A percentile compares a stretch with the other conserved stretches of the same genome.
Evolutionary conservation across 1,140 invertebrate genomes (phyloP).

Genomic region (Copidosoma floridanum): DNA sequence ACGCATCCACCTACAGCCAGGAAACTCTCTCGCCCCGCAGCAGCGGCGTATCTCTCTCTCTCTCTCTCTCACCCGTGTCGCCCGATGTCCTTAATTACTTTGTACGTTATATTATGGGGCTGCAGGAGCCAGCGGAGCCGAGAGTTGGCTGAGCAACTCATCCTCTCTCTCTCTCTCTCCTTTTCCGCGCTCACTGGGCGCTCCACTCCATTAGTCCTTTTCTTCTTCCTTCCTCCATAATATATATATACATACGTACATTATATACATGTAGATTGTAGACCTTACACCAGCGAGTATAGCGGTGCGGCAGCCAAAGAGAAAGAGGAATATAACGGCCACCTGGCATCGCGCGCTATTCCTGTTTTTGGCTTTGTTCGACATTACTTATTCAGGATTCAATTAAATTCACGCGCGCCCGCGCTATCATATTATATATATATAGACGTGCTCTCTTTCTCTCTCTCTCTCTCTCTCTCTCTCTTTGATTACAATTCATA

Average conservation of each 20-base stretch:
- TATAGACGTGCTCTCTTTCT: too few relatives aligned
- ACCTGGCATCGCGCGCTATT: slow-evolving; percentile 15
- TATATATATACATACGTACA: too few relatives aligned
- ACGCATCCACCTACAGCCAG: too few relatives aligned
- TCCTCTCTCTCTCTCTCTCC: not conserved
- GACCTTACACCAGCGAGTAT: too few relatives aligned
- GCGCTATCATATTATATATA: too few relatives aligned
- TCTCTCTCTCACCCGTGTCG: slow-evolving; percentile 36
- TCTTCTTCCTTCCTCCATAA: too few relatives aligned
- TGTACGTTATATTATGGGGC: slow-evolving; percentile 57
- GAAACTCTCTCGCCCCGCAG: too few relatives aligned
- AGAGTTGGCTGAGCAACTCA: not conserved
- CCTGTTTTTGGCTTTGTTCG: slow-evolving; percentile 25
- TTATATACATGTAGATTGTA: too few relatives aligned
- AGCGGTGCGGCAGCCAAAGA: too few relatives aligned
- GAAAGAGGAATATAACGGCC: slow-evolving; percentile 23
- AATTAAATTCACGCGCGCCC: slow-evolving; percentile 6
- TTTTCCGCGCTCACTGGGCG: not conserved
- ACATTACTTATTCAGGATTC: slow-evolving; percentile 23
- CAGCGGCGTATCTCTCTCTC: too few relatives aligned
- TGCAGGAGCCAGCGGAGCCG: not conserved
- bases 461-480: too few relatives aligned
- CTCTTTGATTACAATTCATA: too few relatives aligned
- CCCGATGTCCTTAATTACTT: slow-evolving; percentile 59
- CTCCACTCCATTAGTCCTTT: slow-evolving; percentile 25